Evolutionary conservation across 2,888 invertebrate species (phyloP), one percentile per base, ranked within the genome.

Genomic region (Mimas tiliae): DNA sequence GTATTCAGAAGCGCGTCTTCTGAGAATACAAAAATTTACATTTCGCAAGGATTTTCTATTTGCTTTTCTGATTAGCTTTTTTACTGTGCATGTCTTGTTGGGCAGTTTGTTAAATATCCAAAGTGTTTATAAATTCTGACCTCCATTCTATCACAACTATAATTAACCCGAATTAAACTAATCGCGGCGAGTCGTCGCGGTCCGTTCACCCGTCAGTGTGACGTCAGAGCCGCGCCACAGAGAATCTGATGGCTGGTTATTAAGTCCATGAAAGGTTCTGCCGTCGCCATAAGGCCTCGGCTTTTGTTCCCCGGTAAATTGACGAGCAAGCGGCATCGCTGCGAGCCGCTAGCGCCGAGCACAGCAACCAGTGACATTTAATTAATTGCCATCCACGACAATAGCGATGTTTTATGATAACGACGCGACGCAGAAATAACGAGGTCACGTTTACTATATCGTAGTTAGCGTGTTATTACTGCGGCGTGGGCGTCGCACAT

Each of bases 91-190:
- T 9, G n/a, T 12, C 19, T 38, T 0, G 34, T n/a, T 3, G 9
- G 16, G 9, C 34, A 55, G 1, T 38, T 55, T 3, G 38, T 58
- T 58, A 58, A 38, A 16, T 34, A 58, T 38, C 55, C 27, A 14
- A 38, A 16, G 55, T 53, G 53, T 16, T 16, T 58, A 38, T 58
- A 34, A 38, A 38, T 58, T 42, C 19, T 19, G 27, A 27, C 27
- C 52, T 52, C 33, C 52, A 52, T 33, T 21, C 12, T 76, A 71
- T 75, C 75, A 76, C 79, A 72, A 74, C 78, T 74, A 77, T 73
- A 84, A 85, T 86, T 84, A 84, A 73, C 76, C 77, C 76, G 81
- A 84, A 87, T 87, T 80, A 81, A 77, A 75, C 72, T 75, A 77
- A 82, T 79, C 73, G 74, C 70, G 74, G 69, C 74, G 79, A 70